Evolutionary conservation across 2,888 invertebrate species (phyloP), one percentile per base, ranked within the genome.

Genomic region (Endotricha flammealis): DNA sequence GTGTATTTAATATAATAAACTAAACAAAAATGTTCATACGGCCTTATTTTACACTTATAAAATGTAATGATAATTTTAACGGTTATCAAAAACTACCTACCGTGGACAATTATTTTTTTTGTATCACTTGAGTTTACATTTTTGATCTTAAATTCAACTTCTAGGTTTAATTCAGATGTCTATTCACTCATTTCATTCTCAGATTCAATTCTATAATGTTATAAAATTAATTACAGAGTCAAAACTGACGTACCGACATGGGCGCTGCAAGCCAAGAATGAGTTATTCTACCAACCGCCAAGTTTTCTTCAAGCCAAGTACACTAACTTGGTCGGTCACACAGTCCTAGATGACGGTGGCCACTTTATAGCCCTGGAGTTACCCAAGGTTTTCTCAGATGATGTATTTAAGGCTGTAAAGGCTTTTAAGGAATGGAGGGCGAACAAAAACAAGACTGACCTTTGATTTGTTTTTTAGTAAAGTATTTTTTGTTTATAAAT

Each of bases 361-460:
- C 96, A 97, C 67, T 97, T 96, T 81, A 89, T 92, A 0, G 95
- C 95, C 0, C 87, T 95, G 28, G 94, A 96, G 67, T 81, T 91
- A 37, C 95, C 96, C 0, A 60, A 88, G 38, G 51, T 90, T 0
- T 68, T 95, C 4, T 88, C 92, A 4, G 78, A 89, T 1, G 95
- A 96, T 53, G 72, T 97, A 1, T 75, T 76, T 47, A 71, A 58
- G 30, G 80, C 78, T 1, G 67, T 76, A 0, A 61, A 67, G 28
- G 67, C 63, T 0, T 75, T 77, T 20, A 62, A 48, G 5, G 54
- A 57, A 2, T 72, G 58, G 57, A 53, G 58, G 14, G 29, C 41
- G 12, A 51, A 50, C 3, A 57, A 54, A 3, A 29, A 37, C 4
- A 67, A 71, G 51, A 64, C 61, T 51, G 70, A 70, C 41, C 39